phyloP scores from a whole-genome alignment of 2,113 vertebrate species.

The Megaceryle torquata region DNA sequence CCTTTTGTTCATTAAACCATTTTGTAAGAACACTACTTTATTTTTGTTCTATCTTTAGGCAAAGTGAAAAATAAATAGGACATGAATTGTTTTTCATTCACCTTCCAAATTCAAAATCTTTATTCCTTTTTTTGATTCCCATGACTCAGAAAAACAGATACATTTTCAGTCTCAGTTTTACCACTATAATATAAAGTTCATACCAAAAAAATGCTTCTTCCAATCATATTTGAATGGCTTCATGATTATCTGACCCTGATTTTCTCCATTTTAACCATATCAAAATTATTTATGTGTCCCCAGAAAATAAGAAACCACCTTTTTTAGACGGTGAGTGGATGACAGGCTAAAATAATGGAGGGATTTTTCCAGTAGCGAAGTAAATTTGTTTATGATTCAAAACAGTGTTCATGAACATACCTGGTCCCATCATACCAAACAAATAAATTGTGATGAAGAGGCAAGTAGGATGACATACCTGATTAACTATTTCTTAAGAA shows the following conservation, averaged over 20 bases:
- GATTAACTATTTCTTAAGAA: background rate
- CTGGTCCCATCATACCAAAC: background rate
- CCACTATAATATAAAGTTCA: background rate
- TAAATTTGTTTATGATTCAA: conserved; percentile 52
- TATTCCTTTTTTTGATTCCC: background rate
- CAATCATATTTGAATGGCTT: background rate
- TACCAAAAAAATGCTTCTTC: background rate
- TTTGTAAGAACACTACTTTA: conserved; percentile 35
- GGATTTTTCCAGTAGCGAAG: background rate
- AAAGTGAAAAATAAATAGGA: conserved; percentile 22
- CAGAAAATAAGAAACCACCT: conserved; percentile 15
- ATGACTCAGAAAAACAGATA: background rate
- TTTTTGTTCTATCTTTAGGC: conserved; percentile 2
- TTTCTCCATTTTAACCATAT: background rate
- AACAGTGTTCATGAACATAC: conserved; percentile 14
- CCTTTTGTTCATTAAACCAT: conserved; percentile 40
- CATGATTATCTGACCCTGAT: background rate
- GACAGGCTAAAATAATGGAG: background rate
- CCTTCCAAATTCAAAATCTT: conserved; percentile 23
- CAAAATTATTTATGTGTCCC: background rate
- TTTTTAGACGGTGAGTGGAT: background rate
- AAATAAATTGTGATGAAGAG: background rate
- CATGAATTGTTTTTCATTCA: background rate
- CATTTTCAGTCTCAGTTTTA: background rate
- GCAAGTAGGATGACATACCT: background rate